Conservation (phyloP, 2,888 invertebrate species). For the Eulithis testata region DNA sequence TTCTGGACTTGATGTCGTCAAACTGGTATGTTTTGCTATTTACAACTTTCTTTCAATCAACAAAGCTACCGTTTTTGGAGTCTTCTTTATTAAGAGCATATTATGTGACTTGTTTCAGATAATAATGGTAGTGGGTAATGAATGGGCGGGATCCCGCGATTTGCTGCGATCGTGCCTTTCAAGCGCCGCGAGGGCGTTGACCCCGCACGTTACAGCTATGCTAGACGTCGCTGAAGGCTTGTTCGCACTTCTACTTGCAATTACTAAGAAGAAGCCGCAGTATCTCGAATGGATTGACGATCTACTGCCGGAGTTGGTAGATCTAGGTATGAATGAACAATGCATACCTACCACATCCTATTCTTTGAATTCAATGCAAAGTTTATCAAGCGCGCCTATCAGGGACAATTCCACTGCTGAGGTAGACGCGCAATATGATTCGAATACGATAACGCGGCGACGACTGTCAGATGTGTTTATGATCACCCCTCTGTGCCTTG, state of each 20-base stretch:
- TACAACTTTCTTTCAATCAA: no score
- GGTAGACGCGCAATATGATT: no score
- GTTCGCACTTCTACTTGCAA: constrained; percentile 85
- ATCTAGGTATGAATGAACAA: constrained; percentile 55
- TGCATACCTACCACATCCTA: background rate
- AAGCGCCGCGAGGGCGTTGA: constrained; percentile 64
- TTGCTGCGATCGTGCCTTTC: constrained; percentile 58
- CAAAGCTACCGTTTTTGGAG: no score
- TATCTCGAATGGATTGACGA: constrained; percentile 67
- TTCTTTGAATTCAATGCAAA: no score
- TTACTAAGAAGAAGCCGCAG: constrained; percentile 87
- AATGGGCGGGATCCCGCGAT: constrained; percentile 59
- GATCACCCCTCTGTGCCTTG: no score
- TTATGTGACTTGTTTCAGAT: constrained; percentile 42
- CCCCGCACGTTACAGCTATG: constrained; percentile 85
- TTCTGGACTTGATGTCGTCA: constrained; percentile 89
- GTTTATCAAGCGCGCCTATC: no score
- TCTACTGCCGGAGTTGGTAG: constrained; percentile 61
- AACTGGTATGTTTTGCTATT: constrained; percentile 83
- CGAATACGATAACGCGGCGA: no score
- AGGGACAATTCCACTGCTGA: no score
- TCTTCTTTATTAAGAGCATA: background rate
- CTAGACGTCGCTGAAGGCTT: constrained; percentile 90
- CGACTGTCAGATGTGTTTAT: no score
- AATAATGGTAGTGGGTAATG: constrained; percentile 70